These are phyloP conservation scores for Heterotis niloticus DNA, from an alignment of 2,113 vertebrate genomes.

Conservation along the genomic window DNA sequence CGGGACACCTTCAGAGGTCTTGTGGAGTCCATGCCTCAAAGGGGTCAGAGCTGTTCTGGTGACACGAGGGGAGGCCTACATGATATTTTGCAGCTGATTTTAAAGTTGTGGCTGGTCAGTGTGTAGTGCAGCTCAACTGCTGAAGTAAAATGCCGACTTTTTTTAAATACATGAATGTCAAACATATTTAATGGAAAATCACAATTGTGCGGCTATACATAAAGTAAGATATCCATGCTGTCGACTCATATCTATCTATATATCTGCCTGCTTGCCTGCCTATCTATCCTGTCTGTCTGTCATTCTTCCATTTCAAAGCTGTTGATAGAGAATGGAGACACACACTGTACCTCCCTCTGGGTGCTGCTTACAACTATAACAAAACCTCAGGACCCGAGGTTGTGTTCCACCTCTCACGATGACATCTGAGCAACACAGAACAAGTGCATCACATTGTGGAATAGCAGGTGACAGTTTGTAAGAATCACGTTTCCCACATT, in stretches of 20 bases:
- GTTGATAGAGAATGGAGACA: conserved; percentile 7
- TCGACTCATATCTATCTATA: not conserved
- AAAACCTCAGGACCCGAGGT: not conserved
- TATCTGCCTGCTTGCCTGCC: no score
- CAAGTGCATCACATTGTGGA: not conserved
- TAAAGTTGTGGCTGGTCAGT: no score
- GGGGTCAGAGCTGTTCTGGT: no score
- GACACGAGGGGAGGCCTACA: no score
- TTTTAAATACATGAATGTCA: not conserved
- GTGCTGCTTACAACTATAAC: not conserved
- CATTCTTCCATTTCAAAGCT: no score
- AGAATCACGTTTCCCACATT: not conserved
- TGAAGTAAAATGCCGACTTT: no score
- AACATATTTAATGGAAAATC: not conserved
- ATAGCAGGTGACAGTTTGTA: not conserved
- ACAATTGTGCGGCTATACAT: not conserved
- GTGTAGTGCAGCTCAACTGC: no score
- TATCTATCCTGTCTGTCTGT: no score
- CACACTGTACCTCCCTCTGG: not conserved
- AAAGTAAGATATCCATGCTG: not conserved
- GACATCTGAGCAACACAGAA: not conserved
- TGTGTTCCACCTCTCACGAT: not conserved
- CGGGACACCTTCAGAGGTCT: no score
- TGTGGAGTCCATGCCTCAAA: no score
- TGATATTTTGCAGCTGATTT: no score